Base-by-base conservation (phyloP, 2,888 invertebrate species). In the Neoascia interrupta region DNA sequence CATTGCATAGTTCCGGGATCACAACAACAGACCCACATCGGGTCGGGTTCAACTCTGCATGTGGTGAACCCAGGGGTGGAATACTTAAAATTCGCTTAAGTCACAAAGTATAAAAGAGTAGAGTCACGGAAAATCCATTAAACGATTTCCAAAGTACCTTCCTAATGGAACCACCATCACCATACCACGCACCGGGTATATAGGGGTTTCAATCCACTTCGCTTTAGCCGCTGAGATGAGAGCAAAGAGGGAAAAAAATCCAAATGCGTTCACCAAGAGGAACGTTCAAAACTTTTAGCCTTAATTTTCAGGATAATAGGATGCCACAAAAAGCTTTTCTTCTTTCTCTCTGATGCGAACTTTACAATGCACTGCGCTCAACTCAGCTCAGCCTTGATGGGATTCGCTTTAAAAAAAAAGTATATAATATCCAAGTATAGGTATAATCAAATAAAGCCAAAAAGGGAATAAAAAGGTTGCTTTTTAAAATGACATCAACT, bases 51-150 rank as follows among this genome's bases (percentile, higher is more conserved):
- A n/a, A 45, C 41, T 72, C 51, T 43, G 60, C 53, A 63, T 63
- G 53, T 23, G 69, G 56, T 19, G 26, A 36, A 16, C 10, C 1
- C 8, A 26, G 37, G 47, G 64, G 54, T 54, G 60, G 39, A 73
- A 79, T 73, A 79, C 79, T 79, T 79, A 79, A 68, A 79, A 79
- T 73, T 79, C 79, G 66, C 79, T 79, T 61, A 79, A 79, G 79
- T 79, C 79, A 73, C 79, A 79, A 73, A 79, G 79, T 79, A 79
- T 73, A 79, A 72, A 76, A 79, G 66, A 79, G 66, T 66, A 23
- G 43, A 79, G 72, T 79, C 79, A 73, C 73, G 79, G 79, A 73
- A 79, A 79, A 79, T 79, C 79, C 79, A 79, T 79, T 79, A 79
- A 73, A 73, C 79, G 79, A 68, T 79, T 72, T 73, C 45, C 66